phyloP scores from a whole-genome alignment of 2,113 vertebrate genomes.

The Cinclus cinclus region DNA sequence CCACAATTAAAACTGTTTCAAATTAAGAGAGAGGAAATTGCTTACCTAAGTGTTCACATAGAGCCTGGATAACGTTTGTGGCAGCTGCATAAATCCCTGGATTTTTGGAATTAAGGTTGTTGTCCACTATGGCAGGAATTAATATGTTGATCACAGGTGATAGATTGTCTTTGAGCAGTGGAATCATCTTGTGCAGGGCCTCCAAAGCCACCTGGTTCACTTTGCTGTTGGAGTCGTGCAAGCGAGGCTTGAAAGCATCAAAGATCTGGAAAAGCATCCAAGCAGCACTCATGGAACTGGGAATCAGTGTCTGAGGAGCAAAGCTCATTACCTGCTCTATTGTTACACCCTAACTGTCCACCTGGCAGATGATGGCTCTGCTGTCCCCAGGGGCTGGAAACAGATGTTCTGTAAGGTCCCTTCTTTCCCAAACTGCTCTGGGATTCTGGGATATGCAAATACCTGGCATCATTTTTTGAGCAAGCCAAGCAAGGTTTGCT shows the following conservation, averaged over 20 bases:
- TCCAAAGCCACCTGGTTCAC: conserved; percentile 89
- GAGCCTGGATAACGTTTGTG: conserved; percentile 80
- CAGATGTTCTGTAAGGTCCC: fast-evolving
- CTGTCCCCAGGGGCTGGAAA: fast-evolving
- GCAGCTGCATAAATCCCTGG: conserved; percentile 87
- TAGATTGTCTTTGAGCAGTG: conserved; percentile 81
- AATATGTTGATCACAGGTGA: conserved; percentile 88
- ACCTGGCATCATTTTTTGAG: not conserved
- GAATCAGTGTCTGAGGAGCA: fast-evolving
- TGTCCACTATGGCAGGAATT: conserved; percentile 91
- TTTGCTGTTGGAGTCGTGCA: conserved; percentile 94
- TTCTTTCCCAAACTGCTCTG: not conserved
- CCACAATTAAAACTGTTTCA: not conserved
- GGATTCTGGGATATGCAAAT: not conserved
- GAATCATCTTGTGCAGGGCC: conserved; percentile 85
- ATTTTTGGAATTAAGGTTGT: conserved; percentile 96
- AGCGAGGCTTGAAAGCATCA: conserved; percentile 87
- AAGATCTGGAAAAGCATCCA: conserved; percentile 79
- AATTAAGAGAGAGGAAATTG: not conserved
- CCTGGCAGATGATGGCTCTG: not conserved
- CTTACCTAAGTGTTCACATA: conserved; percentile 86
- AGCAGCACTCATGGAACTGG: not conserved
- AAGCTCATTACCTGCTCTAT: fast-evolving
- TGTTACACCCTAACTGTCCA: no score
- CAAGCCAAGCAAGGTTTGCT: not conserved